A percentile compares a stretch with the other conserved stretches of the same genome.
phyloP scores from a whole-genome alignment of 2,113 vertebrate species.

The Acanthisitta chloris region DNA sequence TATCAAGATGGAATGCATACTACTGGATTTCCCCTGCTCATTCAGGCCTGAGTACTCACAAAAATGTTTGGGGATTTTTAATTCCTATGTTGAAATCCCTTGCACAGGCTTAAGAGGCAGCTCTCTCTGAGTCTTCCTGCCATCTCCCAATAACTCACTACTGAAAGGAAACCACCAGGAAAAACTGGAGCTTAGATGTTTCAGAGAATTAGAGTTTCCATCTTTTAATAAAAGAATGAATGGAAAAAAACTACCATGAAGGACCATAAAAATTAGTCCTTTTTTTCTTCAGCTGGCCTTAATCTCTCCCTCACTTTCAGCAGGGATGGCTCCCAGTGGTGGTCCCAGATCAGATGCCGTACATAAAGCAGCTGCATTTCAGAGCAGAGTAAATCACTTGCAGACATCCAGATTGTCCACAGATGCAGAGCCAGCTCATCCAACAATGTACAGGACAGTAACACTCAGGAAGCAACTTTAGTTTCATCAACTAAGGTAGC shows the following conservation, averaged over 20 bases:
- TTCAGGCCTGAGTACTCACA: neutral
- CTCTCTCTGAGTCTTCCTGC: neutral
- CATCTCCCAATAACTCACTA: neutral
- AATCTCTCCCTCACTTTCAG: neutral
- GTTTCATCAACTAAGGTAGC: constrained; percentile 60
- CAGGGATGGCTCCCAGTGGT: neutral
- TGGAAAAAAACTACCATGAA: neutral
- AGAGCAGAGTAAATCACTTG: neutral
- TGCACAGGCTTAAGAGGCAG: neutral
- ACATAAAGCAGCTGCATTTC: neutral
- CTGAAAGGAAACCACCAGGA: neutral
- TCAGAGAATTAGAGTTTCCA: neutral
- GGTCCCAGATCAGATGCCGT: neutral
- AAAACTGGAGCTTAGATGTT: neutral
- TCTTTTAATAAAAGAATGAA: neutral
- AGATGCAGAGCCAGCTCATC: neutral
- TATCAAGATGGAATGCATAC: neutral
- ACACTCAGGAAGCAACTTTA: constrained; percentile 18
- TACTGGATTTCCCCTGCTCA: neutral
- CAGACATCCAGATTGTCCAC: neutral
- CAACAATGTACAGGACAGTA: neutral
- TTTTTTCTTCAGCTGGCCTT: neutral
- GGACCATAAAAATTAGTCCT: neutral
- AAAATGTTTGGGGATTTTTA: neutral
- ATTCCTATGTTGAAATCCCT: neutral